A percentile compares a stretch with the other conserved stretches of the same genome.
These are phyloP conservation scores for Dilophus febrilis DNA, from an alignment of 2,888 invertebrate genomes.

Conservation along the genomic window DNA sequence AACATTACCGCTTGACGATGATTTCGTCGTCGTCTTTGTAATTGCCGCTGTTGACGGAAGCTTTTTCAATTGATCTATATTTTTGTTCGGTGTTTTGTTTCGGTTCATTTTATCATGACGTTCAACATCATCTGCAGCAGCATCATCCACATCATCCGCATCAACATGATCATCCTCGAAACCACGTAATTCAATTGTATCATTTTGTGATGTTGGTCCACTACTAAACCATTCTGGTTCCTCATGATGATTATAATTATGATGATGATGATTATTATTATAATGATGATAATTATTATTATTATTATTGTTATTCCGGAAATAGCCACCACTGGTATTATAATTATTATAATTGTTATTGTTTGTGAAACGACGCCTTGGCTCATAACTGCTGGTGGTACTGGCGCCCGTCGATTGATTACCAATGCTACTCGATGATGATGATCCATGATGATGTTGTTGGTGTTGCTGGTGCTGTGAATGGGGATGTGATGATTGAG, in stretches of 20 bases:
- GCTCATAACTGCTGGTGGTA: too few relatives aligned
- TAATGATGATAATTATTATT: conserved; percentile 23
- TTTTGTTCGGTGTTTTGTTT: too few relatives aligned
- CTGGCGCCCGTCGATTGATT: too few relatives aligned
- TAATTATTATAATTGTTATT: not conserved
- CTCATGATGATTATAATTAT: conserved; percentile 45
- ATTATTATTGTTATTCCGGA: conserved; percentile 15
- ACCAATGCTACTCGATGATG: conserved; percentile 14
- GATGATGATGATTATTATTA: conserved; percentile 35
- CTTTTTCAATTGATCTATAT: too few relatives aligned
- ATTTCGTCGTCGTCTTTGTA: not conserved
- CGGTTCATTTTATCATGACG: not conserved
- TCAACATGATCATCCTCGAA: conserved; percentile 58
- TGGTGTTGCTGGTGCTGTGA: conserved; percentile 33
- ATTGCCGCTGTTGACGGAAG: not conserved
- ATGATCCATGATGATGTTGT: conserved; percentile 18
- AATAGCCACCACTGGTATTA: conserved; percentile 20
- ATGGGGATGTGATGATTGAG: conserved; percentile 21
- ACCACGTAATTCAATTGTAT: conserved; percentile 84
- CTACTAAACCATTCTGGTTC: conserved; percentile 86
- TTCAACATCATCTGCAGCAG: not conserved
- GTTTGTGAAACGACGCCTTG: too few relatives aligned
- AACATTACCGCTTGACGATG: too few relatives aligned
- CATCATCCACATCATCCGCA: not conserved
- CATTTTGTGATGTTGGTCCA: conserved; percentile 78